Percentiles rank a stretch among this genome's conserved stretches.
Evolutionary conservation across 2,888 invertebrate species (phyloP).

Genomic region (Plebejus argus): DNA sequence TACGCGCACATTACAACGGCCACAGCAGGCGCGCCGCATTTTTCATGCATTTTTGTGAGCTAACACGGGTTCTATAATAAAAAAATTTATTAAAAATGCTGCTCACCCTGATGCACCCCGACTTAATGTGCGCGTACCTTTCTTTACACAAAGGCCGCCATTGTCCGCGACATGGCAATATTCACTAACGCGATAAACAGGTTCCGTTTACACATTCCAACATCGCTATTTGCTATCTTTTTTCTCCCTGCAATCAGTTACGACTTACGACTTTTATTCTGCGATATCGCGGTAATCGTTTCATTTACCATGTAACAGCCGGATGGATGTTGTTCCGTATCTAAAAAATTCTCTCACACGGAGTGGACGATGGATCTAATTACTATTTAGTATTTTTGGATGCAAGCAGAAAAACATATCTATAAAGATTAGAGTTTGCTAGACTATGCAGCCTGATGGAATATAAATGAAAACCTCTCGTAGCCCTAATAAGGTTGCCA

Average conservation of each 20-base stretch:
- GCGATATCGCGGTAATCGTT: constrained; percentile 35
- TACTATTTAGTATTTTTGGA: background rate
- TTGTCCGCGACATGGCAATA: constrained; percentile 48
- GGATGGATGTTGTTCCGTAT: background rate
- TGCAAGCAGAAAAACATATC: background rate
- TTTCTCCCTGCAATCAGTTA: constrained; percentile 36
- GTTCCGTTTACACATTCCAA: constrained; percentile 43
- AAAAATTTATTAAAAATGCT: too few species aligned
- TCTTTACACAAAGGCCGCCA: constrained; percentile 42
- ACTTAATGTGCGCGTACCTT: background rate
- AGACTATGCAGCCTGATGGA: background rate
- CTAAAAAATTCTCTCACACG: background rate
- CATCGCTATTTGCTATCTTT: constrained; percentile 35
- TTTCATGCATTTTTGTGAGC: background rate
- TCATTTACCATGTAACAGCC: background rate
- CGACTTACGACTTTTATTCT: constrained; percentile 11
- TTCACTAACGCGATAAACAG: constrained; percentile 41
- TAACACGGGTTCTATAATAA: too few species aligned
- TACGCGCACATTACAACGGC: constrained; percentile 15
- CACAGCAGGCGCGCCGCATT: background rate
- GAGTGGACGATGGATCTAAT: background rate
- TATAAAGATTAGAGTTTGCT: background rate
- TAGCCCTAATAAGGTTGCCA: background rate
- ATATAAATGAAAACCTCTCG: background rate
- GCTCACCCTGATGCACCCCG: background rate